Base-by-base conservation (phyloP, 2,113 vertebrate species). In the Anhinga rufa region DNA sequence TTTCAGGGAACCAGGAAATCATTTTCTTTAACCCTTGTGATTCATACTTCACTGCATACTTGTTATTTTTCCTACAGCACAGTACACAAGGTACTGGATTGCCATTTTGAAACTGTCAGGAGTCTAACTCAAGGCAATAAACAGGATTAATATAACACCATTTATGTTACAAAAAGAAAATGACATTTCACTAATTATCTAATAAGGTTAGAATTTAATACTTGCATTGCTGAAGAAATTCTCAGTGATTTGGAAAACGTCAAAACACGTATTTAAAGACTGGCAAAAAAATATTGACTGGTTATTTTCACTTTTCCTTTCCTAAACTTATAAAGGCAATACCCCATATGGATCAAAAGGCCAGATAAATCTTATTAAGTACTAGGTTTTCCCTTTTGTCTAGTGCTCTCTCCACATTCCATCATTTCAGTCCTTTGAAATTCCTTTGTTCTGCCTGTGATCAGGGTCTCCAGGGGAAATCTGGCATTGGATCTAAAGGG, bases 401-500 rank as follows among this genome's bases (percentile, higher is more conserved):
- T 94, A 84, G 88, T 88, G 48, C 89, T 97, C 95, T 97, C 97
- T 96, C 88, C 83, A 97, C 72, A 95, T 96, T 97, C 96, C 96
- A 97, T 98, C 97, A 97, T 81, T 95, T 94, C 92, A 93, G 91
- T 32, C 93, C 95, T 97, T 97, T 96, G 95, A 96, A 97, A 97
- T 95, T 76, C 88, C 96, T 98, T 98, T 98, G 97, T 97, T 98
- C 95, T 95, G 94, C 74, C 89, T 74, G 24, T 92, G 95, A 98
- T 98, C 86, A 82, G 49, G 85, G 90, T 82, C 97, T 98, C 93
- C 20, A 14, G 91, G 75, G 89, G 95, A 97, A 97, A 98, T 96
- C 97, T 98, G 97, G 97, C 97, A 96, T 21, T 78, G 88, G 96
- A 98, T 98, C 96, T 98, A 90, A 98, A 97, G 94, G 94, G 95